Percentiles rank a stretch among this genome's conserved stretches.
Conservation (phyloP, 2,888 invertebrate species). For the Epicampocera succincta region DNA sequence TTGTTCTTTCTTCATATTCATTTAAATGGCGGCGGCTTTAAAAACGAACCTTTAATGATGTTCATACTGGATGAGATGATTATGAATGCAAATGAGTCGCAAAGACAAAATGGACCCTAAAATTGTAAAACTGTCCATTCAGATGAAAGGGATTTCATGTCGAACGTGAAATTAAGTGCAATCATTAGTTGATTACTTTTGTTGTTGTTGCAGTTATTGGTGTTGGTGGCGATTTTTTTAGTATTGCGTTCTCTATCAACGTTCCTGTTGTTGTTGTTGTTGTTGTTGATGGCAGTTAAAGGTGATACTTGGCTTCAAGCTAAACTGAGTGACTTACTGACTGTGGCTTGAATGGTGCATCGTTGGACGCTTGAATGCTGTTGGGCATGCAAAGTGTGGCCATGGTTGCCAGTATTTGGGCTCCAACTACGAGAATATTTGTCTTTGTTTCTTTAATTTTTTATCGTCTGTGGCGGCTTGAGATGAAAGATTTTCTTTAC, state of each 20-base stretch:
- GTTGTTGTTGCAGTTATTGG: slow-evolving; percentile 24
- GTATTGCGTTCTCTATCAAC: slow-evolving; percentile 26
- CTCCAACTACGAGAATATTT: slow-evolving; percentile 23
- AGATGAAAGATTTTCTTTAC: slow-evolving; percentile 59
- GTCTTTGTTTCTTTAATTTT: slow-evolving; percentile 5
- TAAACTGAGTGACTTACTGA: slow-evolving; percentile 16
- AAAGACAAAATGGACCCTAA: slow-evolving; percentile 68
- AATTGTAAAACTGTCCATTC: slow-evolving; percentile 73
- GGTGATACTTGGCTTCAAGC: slow-evolving; percentile 49
- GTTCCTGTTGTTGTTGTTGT: too few species aligned
- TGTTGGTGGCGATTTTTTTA: slow-evolving; percentile 30
- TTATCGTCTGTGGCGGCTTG: slow-evolving; percentile 53
- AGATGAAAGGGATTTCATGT: slow-evolving; percentile 77
- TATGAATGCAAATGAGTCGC: slow-evolving; percentile 73
- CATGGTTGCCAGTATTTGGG: slow-evolving; percentile 36
- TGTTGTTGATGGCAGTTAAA: slow-evolving; percentile 49
- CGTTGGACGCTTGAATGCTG: slow-evolving; percentile 29
- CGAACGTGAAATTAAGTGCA: slow-evolving; percentile 76
- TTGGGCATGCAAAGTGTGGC: slow-evolving; percentile 65
- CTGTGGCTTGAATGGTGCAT: slow-evolving; percentile 27
- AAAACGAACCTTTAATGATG: slow-evolving; percentile 67
- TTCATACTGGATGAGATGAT: slow-evolving; percentile 68
- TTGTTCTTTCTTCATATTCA: slow-evolving; percentile 52
- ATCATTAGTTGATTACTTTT: slow-evolving; percentile 73
- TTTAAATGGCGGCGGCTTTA: slow-evolving; percentile 66